Conservation (phyloP, 35 echinoderm and acorn worm genomes). For the Ophioderma brevispina region DNA sequence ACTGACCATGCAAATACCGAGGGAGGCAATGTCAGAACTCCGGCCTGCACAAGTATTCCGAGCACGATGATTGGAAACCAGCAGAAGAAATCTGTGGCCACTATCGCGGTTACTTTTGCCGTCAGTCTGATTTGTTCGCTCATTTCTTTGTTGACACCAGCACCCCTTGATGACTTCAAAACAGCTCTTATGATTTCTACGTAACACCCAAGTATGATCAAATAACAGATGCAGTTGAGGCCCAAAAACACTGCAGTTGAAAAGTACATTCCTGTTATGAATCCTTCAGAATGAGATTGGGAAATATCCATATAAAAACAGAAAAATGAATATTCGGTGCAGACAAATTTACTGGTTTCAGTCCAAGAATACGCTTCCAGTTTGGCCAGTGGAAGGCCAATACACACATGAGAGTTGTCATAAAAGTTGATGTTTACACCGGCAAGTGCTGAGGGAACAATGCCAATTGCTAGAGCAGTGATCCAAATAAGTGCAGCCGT, state of each 20-base stretch:
- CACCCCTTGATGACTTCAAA: not conserved
- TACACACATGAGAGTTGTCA: conserved; percentile 23
- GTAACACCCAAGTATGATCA: conserved; percentile 9
- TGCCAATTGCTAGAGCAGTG: not conserved
- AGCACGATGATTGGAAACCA: conserved; percentile 62
- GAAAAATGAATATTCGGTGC: not conserved
- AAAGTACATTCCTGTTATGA: conserved; percentile 1
- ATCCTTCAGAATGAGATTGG: not conserved
- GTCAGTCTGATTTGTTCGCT: conserved; percentile 19
- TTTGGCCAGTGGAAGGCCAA: conserved; percentile 18
- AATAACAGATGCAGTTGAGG: conserved; percentile 18
- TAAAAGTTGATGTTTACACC: not conserved
- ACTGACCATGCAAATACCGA: conserved; percentile 47
- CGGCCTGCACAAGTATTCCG: conserved; percentile 25
- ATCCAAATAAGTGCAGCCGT: not conserved
- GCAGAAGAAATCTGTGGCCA: conserved; percentile 52
- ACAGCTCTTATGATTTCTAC: not conserved
- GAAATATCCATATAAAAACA: not conserved
- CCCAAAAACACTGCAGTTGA: conserved; percentile 1
- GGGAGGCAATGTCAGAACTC: not conserved
- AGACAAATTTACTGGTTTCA: not conserved
- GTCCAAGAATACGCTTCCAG: not conserved
- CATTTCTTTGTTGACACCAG: not conserved
- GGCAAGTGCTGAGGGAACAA: not conserved
- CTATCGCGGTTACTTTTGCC: conserved; percentile 9